Evolutionary conservation across 2,888 invertebrate genomes (phyloP).

Genomic region (Dryobota labecula): DNA sequence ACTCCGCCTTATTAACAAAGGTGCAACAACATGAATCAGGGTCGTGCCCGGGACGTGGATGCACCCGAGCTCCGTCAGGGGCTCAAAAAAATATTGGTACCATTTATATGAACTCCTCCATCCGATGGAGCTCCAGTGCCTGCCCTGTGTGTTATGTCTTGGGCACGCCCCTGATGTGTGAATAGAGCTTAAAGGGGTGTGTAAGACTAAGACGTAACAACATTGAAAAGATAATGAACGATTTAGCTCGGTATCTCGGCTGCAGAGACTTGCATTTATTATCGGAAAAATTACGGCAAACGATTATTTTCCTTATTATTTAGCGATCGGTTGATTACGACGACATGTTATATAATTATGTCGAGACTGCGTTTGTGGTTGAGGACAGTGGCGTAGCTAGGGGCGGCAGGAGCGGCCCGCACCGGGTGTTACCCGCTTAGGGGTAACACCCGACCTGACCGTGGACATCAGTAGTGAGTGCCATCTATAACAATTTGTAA

Average conservation of each 20-base stretch:
- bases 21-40: not conserved
- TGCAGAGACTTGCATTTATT: not conserved
- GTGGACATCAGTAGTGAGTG: too few species aligned
- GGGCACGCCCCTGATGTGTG: too few species aligned
- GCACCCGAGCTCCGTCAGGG: not conserved
- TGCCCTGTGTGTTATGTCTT: not conserved
- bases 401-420: too few species aligned
- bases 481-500: too few species aligned
- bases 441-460: too few species aligned
- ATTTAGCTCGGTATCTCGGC: not conserved
- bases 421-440: too few species aligned
- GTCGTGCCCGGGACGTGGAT: not conserved
- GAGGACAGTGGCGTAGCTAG: too few species aligned
- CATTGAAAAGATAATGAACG: not conserved
- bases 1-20: not conserved
- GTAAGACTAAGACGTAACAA: not conserved
- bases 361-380: not conserved
- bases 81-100: too few species aligned
- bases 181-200: not conserved
- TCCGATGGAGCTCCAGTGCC: not conserved
- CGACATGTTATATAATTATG: not conserved
- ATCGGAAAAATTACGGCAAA: not conserved
- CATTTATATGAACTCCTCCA: not conserved
- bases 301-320: not conserved
- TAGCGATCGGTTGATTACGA: not conserved